Conservation (phyloP, 2,113 vertebrate species). For the Amphilophus citrinellus region DNA sequence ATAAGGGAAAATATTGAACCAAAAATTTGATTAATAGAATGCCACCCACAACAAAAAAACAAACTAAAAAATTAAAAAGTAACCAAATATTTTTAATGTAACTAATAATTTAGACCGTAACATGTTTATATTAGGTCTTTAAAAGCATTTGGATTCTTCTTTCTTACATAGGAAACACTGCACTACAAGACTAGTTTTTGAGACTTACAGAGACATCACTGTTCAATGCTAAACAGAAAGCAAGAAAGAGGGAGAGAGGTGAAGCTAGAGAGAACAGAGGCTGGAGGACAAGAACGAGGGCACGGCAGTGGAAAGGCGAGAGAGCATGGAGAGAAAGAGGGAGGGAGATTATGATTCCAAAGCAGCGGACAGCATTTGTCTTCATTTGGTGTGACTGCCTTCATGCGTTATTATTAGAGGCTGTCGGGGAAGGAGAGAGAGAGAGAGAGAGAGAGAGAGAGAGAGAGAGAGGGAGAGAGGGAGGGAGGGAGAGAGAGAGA, state of each 20-base stretch:
- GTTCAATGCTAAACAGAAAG: not conserved
- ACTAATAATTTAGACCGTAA: not conserved
- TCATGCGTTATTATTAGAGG: slow-evolving; percentile 99
- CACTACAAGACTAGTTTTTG: not conserved
- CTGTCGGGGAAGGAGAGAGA: slow-evolving; percentile 80
- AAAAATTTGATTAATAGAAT: not conserved
- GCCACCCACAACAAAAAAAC: accelerated
- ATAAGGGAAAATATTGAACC: not conserved
- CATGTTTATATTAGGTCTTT: not conserved
- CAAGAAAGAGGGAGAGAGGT: not conserved
- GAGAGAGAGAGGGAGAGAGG: slow-evolving; percentile 32
- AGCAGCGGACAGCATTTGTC: slow-evolving; percentile 94
- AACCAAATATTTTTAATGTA: not conserved
- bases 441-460: slow-evolving; percentile 19
- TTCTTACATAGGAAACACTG: too few species aligned
- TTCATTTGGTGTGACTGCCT: slow-evolving; percentile 99
- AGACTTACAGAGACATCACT: slow-evolving; percentile 3
- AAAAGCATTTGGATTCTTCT: not conserved
- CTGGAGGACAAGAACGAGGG: slow-evolving; percentile 13
- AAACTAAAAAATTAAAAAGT: not conserved
- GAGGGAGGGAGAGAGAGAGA: not conserved
- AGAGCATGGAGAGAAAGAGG: slow-evolving; percentile 17
- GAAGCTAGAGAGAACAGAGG: not conserved
- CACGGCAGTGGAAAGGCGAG: not conserved
- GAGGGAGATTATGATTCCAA: slow-evolving; percentile 92